phyloP scores from a whole-genome alignment of 2,113 vertebrate species.

The Megaptera novaeangliae region DNA sequence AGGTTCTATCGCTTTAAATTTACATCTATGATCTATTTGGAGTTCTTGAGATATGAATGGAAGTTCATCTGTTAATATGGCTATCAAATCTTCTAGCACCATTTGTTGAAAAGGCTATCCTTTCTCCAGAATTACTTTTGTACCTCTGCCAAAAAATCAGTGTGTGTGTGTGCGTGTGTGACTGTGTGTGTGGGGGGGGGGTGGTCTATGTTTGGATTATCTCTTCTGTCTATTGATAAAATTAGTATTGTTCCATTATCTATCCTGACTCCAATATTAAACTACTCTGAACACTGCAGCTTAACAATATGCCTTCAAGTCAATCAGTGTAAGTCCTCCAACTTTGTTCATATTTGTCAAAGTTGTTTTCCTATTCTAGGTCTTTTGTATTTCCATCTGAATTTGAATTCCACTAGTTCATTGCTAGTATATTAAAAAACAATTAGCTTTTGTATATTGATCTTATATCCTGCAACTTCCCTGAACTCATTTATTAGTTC shows the following conservation, averaged over 20 bases:
- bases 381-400: neutral
- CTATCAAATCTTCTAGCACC: neutral
- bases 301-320: neutral
- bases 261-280: neutral
- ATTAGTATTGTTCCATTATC: neutral
- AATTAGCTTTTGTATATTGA: neutral
- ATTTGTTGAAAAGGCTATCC: neutral
- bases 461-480: neutral
- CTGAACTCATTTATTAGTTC: neutral
- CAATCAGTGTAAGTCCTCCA: neutral
- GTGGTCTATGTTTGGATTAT: neutral
- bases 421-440: neutral
- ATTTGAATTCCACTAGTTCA: neutral
- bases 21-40: neutral
- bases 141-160: neutral
- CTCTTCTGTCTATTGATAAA: neutral
- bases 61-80: neutral
- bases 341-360: neutral
- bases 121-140: neutral
- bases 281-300: neutral
- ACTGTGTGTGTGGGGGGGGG: accelerated
- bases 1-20: neutral
- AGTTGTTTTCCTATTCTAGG: neutral
- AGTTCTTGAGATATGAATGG: neutral
- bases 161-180: neutral